These are phyloP conservation scores for Lypha dubia DNA, from an alignment of 2,888 invertebrate genomes.

Conservation along the genomic window DNA sequence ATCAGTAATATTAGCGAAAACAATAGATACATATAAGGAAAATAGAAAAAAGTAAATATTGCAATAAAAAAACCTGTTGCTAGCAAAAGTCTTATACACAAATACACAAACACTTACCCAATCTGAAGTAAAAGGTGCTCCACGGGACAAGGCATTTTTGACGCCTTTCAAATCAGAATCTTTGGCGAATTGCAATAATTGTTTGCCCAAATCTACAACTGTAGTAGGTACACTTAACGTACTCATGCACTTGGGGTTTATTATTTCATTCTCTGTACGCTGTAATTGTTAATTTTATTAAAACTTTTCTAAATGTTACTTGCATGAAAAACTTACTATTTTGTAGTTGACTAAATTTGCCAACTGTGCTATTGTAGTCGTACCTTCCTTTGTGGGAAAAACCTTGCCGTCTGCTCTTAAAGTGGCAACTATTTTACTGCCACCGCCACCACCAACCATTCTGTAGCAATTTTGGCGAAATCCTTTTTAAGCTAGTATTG, in stretches of 20 bases:
- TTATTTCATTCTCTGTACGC: constrained; percentile 79
- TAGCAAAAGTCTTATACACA: background rate
- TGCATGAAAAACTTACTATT: constrained; percentile 76
- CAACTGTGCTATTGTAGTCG: constrained; percentile 73
- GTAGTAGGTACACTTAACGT: constrained; percentile 75
- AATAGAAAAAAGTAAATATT: constrained; percentile 31
- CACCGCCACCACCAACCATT: constrained; percentile 74
- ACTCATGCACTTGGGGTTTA: constrained; percentile 74
- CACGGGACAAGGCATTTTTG: constrained; percentile 90
- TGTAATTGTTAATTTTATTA: constrained; percentile 56
- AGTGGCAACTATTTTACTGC: constrained; percentile 81
- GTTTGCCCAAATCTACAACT: constrained; percentile 92
- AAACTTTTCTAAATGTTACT: background rate
- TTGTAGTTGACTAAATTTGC: constrained; percentile 79
- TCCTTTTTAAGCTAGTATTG: constrained; percentile 7
- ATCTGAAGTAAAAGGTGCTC: constrained; percentile 96
- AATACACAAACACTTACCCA: constrained; percentile 87
- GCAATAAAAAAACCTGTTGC: constrained; percentile 68
- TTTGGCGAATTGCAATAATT: constrained; percentile 90
- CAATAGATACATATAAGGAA: background rate
- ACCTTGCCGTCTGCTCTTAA: constrained; percentile 81
- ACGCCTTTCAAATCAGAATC: constrained; percentile 91
- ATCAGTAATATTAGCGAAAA: constrained; percentile 64
- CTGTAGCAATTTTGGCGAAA: background rate
- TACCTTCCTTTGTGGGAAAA: constrained; percentile 76